phyloP scores from a whole-genome alignment of 2,888 invertebrate genomes.

The Sinotaia quadrata region DNA sequence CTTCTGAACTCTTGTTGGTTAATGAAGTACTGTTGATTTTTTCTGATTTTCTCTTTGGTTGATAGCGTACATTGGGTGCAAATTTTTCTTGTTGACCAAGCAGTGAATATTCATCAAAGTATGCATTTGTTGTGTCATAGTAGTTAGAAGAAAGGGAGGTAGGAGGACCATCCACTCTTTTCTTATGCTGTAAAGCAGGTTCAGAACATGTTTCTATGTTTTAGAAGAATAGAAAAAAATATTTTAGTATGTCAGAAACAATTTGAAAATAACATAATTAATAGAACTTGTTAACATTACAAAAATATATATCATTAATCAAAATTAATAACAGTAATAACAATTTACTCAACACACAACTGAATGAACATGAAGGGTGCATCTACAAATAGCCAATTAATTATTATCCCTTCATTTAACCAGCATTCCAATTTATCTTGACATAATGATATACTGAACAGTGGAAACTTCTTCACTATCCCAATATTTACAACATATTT shows the following conservation, averaged over 20 bases:
- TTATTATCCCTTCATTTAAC: too few species aligned
- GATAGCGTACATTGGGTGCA: conserved; percentile 60
- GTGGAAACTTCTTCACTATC: too few species aligned
- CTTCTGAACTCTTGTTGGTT: conserved; percentile 4
- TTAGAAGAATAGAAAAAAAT: background rate
- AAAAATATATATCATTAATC: too few species aligned
- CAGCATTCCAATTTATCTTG: too few species aligned
- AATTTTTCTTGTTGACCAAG: conserved; percentile 68
- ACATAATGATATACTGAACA: too few species aligned
- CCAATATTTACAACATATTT: too few species aligned
- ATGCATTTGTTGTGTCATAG: conserved; percentile 34
- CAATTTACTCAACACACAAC: background rate
- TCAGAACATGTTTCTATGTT: conserved; percentile 51
- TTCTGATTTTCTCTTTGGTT: conserved; percentile 24
- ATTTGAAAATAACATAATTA: too few species aligned
- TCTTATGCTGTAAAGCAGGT: conserved; percentile 66
- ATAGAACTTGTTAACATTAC: too few species aligned
- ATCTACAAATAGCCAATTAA: too few species aligned
- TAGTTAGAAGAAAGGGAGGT: conserved; percentile 54
- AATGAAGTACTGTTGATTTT: background rate
- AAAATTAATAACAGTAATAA: background rate
- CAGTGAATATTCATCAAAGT: conserved; percentile 58
- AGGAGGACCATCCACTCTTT: conserved; percentile 52
- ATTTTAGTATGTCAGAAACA: too few species aligned
- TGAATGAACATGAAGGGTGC: too few species aligned